Percentiles rank a stretch among this genome's conserved stretches.
phyloP scores from a whole-genome alignment of 2,113 vertebrate genomes.

The Engystomops pustulosus region DNA sequence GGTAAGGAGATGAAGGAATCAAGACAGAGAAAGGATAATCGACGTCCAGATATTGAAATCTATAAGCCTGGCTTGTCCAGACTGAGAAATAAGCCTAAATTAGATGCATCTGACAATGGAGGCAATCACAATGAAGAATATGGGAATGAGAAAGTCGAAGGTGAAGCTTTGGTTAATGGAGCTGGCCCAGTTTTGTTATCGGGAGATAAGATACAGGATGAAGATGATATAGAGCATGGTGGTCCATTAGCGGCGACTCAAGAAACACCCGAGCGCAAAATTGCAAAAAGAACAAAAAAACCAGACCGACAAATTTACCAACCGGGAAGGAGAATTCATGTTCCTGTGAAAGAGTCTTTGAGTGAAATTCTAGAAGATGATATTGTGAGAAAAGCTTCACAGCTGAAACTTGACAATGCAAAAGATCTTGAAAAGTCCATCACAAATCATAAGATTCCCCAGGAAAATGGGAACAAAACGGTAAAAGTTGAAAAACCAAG shows the following conservation, averaged over 20 bases:
- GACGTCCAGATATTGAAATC: constrained; percentile 87
- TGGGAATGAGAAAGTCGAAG: constrained; percentile 60
- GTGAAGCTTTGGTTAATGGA: constrained; percentile 52
- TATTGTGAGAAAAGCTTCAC: constrained; percentile 74
- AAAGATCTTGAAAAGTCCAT: constrained; percentile 67
- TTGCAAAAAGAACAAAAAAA: constrained; percentile 81
- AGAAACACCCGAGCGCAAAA: constrained; percentile 66
- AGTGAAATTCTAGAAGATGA: constrained; percentile 67
- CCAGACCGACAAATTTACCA: constrained; percentile 95
- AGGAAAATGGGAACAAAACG: constrained; percentile 62
- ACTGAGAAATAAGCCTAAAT: constrained; percentile 71
- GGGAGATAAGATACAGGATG: constrained; percentile 60
- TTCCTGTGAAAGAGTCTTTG: constrained; percentile 63
- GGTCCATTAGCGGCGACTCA: constrained; percentile 58
- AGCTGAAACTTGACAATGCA: constrained; percentile 72
- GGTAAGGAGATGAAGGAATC: constrained; percentile 77
- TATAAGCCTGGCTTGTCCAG: constrained; percentile 84
- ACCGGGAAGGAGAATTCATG: constrained; percentile 82
- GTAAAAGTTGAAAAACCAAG: constrained; percentile 67
- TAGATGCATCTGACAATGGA: constrained; percentile 65
- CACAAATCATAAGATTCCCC: constrained; percentile 44
- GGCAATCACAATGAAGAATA: constrained; percentile 63
- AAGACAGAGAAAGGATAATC: constrained; percentile 80
- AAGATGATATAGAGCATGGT: constrained; percentile 65
- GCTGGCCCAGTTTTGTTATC: neutral